phyloP scores from a whole-genome alignment of 1,140 invertebrate genomes.

The Aphelenchoides fujianensis region DNA sequence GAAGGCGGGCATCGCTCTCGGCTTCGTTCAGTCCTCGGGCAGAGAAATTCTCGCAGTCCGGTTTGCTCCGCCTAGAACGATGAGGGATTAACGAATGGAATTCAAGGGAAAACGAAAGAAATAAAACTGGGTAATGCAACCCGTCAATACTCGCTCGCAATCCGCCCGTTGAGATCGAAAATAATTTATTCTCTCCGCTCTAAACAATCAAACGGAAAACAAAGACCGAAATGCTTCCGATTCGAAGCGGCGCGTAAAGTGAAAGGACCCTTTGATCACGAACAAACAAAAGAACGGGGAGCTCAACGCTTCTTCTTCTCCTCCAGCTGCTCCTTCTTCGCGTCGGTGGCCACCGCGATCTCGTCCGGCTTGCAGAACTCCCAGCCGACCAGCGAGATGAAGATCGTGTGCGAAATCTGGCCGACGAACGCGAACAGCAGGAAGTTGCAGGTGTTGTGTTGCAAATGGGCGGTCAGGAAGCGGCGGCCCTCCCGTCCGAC shows the following conservation, averaged over 20 bases:
- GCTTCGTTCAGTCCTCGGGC: neutral
- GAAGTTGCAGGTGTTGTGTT: constrained; percentile 3
- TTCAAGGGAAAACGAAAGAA: too few relatives aligned
- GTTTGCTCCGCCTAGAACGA: too few relatives aligned
- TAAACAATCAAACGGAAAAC: too few relatives aligned
- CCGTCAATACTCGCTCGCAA: too few relatives aligned
- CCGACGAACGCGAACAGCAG: constrained; percentile 1
- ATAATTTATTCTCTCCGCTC: too few relatives aligned
- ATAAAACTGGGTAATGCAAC: too few relatives aligned
- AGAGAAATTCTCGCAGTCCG: too few relatives aligned
- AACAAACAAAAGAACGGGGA: neutral
- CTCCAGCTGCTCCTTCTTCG: neutral
- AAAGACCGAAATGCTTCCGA: too few relatives aligned
- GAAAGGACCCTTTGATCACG: too few relatives aligned
- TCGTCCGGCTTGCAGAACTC: neutral
- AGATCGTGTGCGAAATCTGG: neutral
- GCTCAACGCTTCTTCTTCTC: neutral
- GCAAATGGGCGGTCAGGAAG: constrained; percentile 1
- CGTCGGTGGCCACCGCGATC: neutral
- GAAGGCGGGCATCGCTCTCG: constrained; percentile 36
- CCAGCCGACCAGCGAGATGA: neutral
- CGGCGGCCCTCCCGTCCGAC: constrained; percentile 5
- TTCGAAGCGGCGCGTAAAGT: too few relatives aligned
- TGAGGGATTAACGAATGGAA: too few relatives aligned
- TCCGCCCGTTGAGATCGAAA: too few relatives aligned